Evolutionary conservation across 2,888 invertebrate genomes (phyloP).

Genomic region (Dioctria rufipes): DNA sequence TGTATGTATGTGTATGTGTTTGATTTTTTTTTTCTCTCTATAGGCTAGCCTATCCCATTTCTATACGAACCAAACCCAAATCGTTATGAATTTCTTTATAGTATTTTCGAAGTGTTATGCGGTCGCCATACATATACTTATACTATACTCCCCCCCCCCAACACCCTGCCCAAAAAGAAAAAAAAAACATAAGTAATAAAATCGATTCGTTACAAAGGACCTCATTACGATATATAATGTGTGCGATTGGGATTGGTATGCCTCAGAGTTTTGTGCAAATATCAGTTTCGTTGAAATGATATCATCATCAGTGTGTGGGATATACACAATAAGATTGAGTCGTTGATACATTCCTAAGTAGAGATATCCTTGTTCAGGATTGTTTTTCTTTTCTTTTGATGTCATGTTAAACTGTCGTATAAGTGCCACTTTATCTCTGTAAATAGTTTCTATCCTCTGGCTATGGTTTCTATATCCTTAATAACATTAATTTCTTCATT

Average conservation of each 20-base stretch:
- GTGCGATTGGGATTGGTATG: neutral
- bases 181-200: no score
- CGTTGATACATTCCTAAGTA: neutral
- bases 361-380: neutral
- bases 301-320: neutral
- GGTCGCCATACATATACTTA: no score
- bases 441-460: slow-evolving; percentile 1
- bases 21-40: no score
- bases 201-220: no score
- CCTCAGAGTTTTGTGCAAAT: slow-evolving; percentile 1
- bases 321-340: neutral
- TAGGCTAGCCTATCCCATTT: neutral
- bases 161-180: no score
- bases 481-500: neutral
- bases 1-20: neutral
- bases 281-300: neutral
- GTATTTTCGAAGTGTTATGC: no score
- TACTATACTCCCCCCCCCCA: no score
- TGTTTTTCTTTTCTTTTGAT: neutral
- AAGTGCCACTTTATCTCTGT: slow-evolving; percentile 11
- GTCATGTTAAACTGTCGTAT: slow-evolving; percentile 17
- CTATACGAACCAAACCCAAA: slow-evolving; percentile 24
- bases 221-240: slow-evolving; percentile 27
- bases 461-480: neutral
- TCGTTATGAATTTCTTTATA: slow-evolving; percentile 27